Evolutionary conservation across 2,888 invertebrate species (phyloP).

Genomic region (Embidobia sp.): DNA sequence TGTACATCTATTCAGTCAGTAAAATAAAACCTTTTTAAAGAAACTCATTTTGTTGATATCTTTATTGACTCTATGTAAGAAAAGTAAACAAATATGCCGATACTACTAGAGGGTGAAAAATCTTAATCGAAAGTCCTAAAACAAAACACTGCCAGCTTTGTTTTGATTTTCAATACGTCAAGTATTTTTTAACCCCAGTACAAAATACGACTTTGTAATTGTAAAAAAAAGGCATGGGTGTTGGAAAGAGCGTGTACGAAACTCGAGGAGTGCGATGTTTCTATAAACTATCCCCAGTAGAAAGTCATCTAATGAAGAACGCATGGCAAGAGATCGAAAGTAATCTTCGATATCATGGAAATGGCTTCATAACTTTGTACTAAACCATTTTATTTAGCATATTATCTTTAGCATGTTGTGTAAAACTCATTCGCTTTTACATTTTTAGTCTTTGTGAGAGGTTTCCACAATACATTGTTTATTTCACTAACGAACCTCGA

Average conservation of each 20-base stretch:
- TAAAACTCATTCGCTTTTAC: no score
- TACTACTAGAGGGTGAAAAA: neutral
- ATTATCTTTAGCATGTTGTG: no score
- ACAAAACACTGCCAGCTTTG: neutral
- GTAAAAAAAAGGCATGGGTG: slow-evolving; percentile 57
- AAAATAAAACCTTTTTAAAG: slow-evolving; percentile 1
- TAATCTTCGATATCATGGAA: slow-evolving; percentile 71
- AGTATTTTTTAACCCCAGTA: neutral
- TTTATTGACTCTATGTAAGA: no score
- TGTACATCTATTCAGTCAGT: slow-evolving; percentile 1
- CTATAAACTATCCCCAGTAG: slow-evolving; percentile 64
- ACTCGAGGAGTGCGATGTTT: slow-evolving; percentile 42
- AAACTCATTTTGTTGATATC: neutral
- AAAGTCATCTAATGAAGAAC: slow-evolving; percentile 66
- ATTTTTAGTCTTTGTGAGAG: slow-evolving; percentile 66
- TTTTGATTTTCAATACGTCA: neutral
- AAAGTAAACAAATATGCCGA: neutral
- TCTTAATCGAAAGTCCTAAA: no score
- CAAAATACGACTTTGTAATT: neutral
- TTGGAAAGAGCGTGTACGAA: slow-evolving; percentile 62
- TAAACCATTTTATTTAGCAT: no score
- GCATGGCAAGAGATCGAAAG: slow-evolving; percentile 70
- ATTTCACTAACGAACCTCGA: slow-evolving; percentile 68
- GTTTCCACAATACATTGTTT: slow-evolving; percentile 71
- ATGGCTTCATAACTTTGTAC: no score